phyloP scores from a whole-genome alignment of 1,140 invertebrate species.

The Musca vetustissima region DNA sequence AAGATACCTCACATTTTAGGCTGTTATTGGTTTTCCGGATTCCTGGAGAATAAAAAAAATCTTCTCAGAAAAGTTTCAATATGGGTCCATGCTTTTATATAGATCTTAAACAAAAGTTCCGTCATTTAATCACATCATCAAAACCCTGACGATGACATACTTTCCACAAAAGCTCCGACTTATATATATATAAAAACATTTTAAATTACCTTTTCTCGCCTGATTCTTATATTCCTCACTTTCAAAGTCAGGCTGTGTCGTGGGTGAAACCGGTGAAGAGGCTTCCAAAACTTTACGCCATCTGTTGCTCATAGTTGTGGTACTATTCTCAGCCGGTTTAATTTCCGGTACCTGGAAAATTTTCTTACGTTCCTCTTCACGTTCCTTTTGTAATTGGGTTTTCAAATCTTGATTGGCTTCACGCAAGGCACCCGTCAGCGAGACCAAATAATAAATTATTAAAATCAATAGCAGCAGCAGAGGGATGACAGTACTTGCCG shows the following conservation, averaged over 20 bases:
- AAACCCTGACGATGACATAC: too few relatives aligned
- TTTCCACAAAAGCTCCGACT: neutral
- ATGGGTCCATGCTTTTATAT: too few relatives aligned
- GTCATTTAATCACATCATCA: too few relatives aligned
- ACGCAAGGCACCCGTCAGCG: conserved; percentile 83
- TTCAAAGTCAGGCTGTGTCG: conserved; percentile 48
- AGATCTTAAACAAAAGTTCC: too few relatives aligned
- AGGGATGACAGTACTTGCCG: conserved; percentile 93
- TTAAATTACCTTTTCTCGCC: conserved; percentile 47
- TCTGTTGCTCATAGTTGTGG: conserved; percentile 46
- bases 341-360: conserved; percentile 81
- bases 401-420: conserved; percentile 93
- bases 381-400: conserved; percentile 79
- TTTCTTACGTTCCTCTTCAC: conserved; percentile 90
- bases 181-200: too few relatives aligned
- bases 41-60: too few relatives aligned
- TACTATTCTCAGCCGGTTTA: conserved; percentile 59
- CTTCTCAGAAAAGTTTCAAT: too few relatives aligned
- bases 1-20: too few relatives aligned
- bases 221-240: conserved; percentile 52
- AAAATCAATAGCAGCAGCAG: conserved; percentile 86
- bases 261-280: conserved; percentile 51
- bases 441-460: conserved; percentile 93
- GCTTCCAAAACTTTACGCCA: conserved; percentile 54
- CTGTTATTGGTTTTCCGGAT: too few relatives aligned